Conservation (phyloP, 2,888 invertebrate species). For the Aromia moschata region DNA sequence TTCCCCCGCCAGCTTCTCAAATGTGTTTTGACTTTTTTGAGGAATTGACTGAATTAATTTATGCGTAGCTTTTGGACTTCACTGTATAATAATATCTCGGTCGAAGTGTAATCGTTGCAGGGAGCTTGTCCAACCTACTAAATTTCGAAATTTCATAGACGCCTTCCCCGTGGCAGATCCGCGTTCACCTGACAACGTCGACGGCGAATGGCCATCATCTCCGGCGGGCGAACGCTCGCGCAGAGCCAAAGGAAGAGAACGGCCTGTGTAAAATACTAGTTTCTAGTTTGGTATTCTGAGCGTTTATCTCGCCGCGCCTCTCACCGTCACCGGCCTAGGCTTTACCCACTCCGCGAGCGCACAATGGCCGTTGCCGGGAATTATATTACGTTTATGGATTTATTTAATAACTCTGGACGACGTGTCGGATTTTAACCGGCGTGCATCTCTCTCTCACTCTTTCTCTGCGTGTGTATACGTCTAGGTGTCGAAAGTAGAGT, state of each 20-base stretch:
- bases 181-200: conserved; percentile 9
- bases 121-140: too few relatives aligned
- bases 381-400: conserved; percentile 10
- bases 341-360: conserved; percentile 23
- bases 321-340: conserved; percentile 24
- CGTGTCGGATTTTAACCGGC: too few relatives aligned
- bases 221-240: conserved; percentile 20
- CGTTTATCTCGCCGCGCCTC: conserved; percentile 24
- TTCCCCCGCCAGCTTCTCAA: too few relatives aligned
- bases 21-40: too few relatives aligned
- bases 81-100: too few relatives aligned
- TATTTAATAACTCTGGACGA: conserved; percentile 9
- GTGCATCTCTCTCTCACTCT: too few relatives aligned
- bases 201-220: not conserved
- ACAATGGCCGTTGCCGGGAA: not conserved
- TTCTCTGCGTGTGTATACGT: too few relatives aligned
- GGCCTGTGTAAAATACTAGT: conserved; percentile 24
- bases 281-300: conserved; percentile 30
- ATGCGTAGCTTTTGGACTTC: too few relatives aligned
- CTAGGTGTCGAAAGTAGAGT: too few relatives aligned
- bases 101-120: too few relatives aligned
- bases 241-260: conserved; percentile 25
- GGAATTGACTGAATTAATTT: too few relatives aligned
- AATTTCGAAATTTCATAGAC: too few relatives aligned
- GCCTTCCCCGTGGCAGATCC: not conserved